Percentiles rank a stretch among this genome's conserved stretches.
Evolutionary conservation across 2,888 invertebrate genomes (phyloP).

Genomic region (Dyspetes luteomarginatus): DNA sequence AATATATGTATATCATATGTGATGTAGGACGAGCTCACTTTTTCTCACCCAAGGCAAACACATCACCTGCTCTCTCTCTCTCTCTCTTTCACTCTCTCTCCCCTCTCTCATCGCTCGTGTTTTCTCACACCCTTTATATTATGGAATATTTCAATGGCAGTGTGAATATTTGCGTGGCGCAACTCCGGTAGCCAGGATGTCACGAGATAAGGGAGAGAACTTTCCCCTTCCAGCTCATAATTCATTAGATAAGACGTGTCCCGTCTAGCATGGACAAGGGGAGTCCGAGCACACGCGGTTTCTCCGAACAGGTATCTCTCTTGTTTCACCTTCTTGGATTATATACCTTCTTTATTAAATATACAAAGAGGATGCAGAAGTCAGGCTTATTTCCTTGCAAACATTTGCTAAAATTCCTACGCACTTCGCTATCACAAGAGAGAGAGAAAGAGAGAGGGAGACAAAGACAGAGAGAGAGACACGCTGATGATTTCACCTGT

Average conservation of each 20-base stretch:
- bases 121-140: conserved; percentile 58
- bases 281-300: conserved; percentile 43
- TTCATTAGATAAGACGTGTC: conserved; percentile 76
- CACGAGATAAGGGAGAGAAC: conserved; percentile 70
- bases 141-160: conserved; percentile 59
- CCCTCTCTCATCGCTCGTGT: conserved; percentile 58
- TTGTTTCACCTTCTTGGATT: conserved; percentile 39
- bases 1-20: conserved; percentile 34
- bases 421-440: conserved; percentile 39
- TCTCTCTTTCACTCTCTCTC: conserved; percentile 52
- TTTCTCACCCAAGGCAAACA: conserved; percentile 25
- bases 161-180: conserved; percentile 68
- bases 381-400: conserved; percentile 64
- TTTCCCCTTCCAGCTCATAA: conserved; percentile 69
- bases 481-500: not conserved
- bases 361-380: conserved; percentile 48
- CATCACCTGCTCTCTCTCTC: conserved; percentile 57
- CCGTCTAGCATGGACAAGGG: conserved; percentile 68
- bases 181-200: conserved; percentile 79
- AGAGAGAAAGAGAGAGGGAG: no score
- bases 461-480: no score
- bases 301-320: conserved; percentile 49
- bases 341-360: conserved; percentile 5
- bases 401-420: conserved; percentile 64
- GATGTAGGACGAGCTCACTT: conserved; percentile 3